Base-by-base conservation (phyloP, 1,140 invertebrate genomes). In the Ips nitidus region DNA sequence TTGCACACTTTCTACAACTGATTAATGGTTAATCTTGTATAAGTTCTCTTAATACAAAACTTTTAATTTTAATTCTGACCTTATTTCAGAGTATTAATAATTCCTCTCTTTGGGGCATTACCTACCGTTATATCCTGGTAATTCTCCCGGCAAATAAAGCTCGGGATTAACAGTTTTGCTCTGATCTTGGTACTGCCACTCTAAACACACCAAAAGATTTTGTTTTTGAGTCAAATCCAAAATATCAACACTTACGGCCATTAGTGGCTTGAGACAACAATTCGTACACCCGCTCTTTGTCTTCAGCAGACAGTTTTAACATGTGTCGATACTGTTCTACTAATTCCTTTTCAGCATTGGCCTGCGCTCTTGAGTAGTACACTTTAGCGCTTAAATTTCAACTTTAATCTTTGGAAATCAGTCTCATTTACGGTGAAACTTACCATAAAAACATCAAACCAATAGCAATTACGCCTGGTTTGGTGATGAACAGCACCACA, bases 231-330 rank as follows among this genome's bases (percentile, higher is more conserved):
- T 2, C 7, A 7, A n/a, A 8, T 59, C 37, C 1, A 8, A 41
- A 59, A 59, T 1, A 41, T 2, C 36, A 2, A 45, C 50, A 77
- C 74, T 81, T 75, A 81, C 81, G 65, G 73, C 80, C 79, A 55
- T 79, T 76, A 37, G 80, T 78, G 5, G 79, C 73, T 72, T 77
- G 77, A 6, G 82, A 78, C 73, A 89, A 86, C 74, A 82, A 83
- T 42, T 81, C 77, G n/a, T 91, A 80, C 52, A 91, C 81, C 80
- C 89, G 92, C 73, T 91, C 87, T 79, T 91, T 92, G 78, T 93
- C 91, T 78, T 88, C 86, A 1, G 88, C 86, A 76, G 90, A 88
- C 71, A 89, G 78, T 47, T 87, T 80, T 43, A 92, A 80, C 85
- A 92, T 91, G 47, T 88, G 83, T 22, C 87, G 84, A 50, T 91